Percentiles rank a stretch among this genome's conserved stretches.
These are phyloP conservation scores for Glaucopsyche alexis DNA, from an alignment of 2,888 invertebrate genomes.

Conservation along the genomic window DNA sequence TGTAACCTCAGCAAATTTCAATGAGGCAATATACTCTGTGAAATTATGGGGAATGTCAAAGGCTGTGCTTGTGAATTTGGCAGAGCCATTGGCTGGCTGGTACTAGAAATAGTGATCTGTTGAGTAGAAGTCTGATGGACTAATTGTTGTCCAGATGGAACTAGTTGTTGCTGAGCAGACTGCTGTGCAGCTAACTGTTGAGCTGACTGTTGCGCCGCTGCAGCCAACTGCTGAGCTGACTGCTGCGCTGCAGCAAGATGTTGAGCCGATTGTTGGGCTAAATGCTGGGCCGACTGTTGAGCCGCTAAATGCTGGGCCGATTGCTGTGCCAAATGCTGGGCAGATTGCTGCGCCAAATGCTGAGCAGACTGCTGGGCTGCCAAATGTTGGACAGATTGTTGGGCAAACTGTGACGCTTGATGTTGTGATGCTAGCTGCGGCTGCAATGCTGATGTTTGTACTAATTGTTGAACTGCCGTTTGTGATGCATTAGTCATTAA, in stretches of 20 bases:
- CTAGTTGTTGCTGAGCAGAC: constrained; percentile 67
- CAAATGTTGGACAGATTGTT: constrained; percentile 66
- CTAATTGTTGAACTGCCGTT: constrained; percentile 68
- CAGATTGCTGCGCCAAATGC: constrained; percentile 44
- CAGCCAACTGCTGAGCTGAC: constrained; percentile 58
- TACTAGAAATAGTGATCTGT: constrained; percentile 72
- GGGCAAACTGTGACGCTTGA: constrained; percentile 65
- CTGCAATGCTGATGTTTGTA: constrained; percentile 66
- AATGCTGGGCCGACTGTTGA: constrained; percentile 58
- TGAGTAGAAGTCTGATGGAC: constrained; percentile 74
- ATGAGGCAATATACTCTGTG: constrained; percentile 73
- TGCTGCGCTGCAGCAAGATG: constrained; percentile 58
- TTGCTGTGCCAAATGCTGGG: constrained; percentile 45
- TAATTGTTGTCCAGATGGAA: constrained; percentile 64
- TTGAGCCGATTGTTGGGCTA: constrained; percentile 60
- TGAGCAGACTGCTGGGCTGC: constrained; percentile 59
- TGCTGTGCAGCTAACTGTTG: constrained; percentile 67
- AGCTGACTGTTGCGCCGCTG: constrained; percentile 57
- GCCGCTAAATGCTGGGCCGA: constrained; percentile 59
- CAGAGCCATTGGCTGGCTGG: constrained; percentile 73
- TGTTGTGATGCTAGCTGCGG: constrained; percentile 65
- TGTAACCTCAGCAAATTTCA: constrained; percentile 41
- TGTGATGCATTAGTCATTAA: constrained; percentile 67
- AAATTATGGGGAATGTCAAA: constrained; percentile 73
- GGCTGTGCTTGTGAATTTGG: constrained; percentile 71